A percentile compares a stretch with the other conserved stretches of the same genome.
Conservation (phyloP, 2,113 vertebrate genomes). For the Manacus vitellinus region DNA sequence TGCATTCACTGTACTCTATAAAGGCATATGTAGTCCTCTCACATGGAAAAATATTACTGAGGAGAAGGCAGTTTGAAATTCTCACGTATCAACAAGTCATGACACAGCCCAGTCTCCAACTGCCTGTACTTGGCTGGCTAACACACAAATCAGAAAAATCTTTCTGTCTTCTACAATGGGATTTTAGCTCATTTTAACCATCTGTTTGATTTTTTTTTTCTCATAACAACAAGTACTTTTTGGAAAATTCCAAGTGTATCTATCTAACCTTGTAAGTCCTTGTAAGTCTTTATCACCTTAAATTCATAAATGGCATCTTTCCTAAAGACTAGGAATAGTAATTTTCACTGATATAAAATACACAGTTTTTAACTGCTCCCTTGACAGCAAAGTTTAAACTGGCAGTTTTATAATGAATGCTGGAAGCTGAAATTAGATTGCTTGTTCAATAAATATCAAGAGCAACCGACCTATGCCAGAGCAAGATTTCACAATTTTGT, state of each 20-base stretch:
- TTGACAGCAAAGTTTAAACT: neutral
- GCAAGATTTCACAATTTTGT: neutral
- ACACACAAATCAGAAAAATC: neutral
- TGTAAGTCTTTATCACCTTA: neutral
- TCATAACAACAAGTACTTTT: neutral
- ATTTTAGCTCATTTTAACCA: conserved; percentile 37
- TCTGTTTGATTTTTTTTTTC: neutral
- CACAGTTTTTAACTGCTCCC: neutral
- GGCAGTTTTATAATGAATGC: neutral
- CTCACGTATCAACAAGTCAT: conserved; percentile 33
- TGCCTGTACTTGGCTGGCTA: neutral
- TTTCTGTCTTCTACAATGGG: neutral
- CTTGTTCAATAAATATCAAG: neutral
- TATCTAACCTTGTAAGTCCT: neutral
- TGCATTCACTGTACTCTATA: neutral
- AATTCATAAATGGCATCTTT: neutral
- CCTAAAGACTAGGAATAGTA: neutral
- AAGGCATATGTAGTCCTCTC: neutral
- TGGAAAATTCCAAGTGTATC: neutral
- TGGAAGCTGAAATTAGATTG: conserved; percentile 9
- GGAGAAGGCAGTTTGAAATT: conserved; percentile 33
- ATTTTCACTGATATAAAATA: neutral
- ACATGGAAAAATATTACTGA: neutral
- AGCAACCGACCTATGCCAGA: neutral
- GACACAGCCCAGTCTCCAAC: conserved; percentile 33